phyloP scores from a whole-genome alignment of 2,888 invertebrate species.

The Apeira syringaria region DNA sequence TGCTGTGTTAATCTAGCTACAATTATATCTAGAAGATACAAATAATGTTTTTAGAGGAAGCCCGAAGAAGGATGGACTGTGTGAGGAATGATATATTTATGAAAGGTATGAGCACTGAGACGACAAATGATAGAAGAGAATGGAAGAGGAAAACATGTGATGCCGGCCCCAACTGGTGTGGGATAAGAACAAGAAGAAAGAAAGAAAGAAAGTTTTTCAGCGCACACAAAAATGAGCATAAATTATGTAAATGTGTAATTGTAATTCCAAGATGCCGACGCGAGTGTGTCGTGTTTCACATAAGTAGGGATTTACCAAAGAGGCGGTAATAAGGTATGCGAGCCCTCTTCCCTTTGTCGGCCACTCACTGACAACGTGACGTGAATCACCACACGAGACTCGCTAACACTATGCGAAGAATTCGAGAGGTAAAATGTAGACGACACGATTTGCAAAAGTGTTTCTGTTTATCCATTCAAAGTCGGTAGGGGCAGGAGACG shows the following conservation, averaged over 20 bases:
- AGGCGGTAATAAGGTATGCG: slow-evolving; percentile 82
- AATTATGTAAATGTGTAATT: slow-evolving; percentile 59
- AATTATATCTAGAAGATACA: too few species aligned
- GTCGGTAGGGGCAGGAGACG: slow-evolving; percentile 39
- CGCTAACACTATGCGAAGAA: slow-evolving; percentile 63
- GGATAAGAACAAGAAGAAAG: too few species aligned
- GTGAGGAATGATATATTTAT: too few species aligned
- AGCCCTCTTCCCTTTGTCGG: slow-evolving; percentile 82
- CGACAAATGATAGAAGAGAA: too few species aligned
- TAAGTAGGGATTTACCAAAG: slow-evolving; percentile 79
- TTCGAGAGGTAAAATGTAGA: slow-evolving; percentile 59
- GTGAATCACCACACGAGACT: slow-evolving; percentile 71
- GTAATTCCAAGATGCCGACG: slow-evolving; percentile 65
- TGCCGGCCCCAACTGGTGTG: too few species aligned
- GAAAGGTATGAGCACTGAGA: too few species aligned
- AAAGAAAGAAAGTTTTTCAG: slow-evolving; percentile 7
- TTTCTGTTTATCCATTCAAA: slow-evolving; percentile 66
- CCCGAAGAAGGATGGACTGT: too few species aligned
- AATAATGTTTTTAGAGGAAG: too few species aligned
- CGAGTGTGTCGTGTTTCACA: slow-evolving; percentile 72
- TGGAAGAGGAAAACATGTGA: too few species aligned
- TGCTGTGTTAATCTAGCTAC: too few species aligned
- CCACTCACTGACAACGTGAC: slow-evolving; percentile 79
- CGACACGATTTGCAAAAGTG: slow-evolving; percentile 58
- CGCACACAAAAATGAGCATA: slow-evolving; percentile 38